These are phyloP conservation scores for Harpalus rubripes DNA, from an alignment of 2,888 invertebrate genomes.

Conservation along the genomic window DNA sequence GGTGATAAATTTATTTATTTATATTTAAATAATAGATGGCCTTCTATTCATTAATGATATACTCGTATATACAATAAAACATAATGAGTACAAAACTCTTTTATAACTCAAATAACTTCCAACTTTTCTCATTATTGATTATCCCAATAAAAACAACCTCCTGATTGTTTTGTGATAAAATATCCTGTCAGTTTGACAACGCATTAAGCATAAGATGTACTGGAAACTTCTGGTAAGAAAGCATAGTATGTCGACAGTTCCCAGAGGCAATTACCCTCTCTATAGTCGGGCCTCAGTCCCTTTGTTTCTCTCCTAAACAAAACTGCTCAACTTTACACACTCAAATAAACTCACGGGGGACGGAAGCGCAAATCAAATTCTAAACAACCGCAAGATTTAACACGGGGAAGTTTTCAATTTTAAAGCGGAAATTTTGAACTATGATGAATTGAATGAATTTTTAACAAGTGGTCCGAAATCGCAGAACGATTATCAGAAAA, in stretches of 20 bases:
- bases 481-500: no score
- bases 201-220: conserved; percentile 48
- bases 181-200: conserved; percentile 15
- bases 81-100: neutral
- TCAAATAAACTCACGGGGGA: conserved; percentile 8
- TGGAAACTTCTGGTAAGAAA: conserved; percentile 36
- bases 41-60: neutral
- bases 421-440: neutral
- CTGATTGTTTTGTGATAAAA: neutral
- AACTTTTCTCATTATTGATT: neutral
- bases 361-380: conserved; percentile 2
- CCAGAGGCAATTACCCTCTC: conserved; percentile 52
- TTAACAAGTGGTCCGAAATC: no score
- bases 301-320: conserved; percentile 55
- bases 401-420: neutral
- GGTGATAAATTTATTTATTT: no score
- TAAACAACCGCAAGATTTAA: neutral
- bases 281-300: conserved; percentile 32
- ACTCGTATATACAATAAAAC: neutral
- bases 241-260: conserved; percentile 36
- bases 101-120: neutral
- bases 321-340: conserved; percentile 21
- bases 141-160: neutral
- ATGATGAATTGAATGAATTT: neutral
- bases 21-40: neutral